These are phyloP conservation scores for Orthonyx spaldingii DNA, from an alignment of 2,113 vertebrate genomes.

Conservation along the genomic window DNA sequence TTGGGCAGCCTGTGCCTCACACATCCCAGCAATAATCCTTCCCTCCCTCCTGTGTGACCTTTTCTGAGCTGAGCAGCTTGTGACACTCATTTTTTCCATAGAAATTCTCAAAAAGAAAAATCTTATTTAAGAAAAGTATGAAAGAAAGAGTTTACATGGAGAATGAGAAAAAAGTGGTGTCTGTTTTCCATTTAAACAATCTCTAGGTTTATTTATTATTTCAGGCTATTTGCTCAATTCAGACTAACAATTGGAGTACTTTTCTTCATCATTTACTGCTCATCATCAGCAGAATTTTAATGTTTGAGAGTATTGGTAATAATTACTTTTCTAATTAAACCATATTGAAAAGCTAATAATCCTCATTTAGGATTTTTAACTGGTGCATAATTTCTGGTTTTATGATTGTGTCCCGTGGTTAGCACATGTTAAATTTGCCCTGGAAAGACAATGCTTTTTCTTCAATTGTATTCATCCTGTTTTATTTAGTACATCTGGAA, in stretches of 20 bases:
- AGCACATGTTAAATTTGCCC: neutral
- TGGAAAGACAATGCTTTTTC: neutral
- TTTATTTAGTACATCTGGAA: conserved; percentile 9
- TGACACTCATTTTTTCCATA: neutral
- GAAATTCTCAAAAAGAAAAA: neutral
- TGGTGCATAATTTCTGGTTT: neutral
- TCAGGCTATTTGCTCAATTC: neutral
- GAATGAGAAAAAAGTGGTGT: neutral
- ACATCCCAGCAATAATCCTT: neutral
- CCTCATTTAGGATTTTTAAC: neutral
- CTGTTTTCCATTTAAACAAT: neutral
- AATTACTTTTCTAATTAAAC: neutral
- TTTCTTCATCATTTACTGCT: neutral
- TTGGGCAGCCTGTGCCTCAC: neutral
- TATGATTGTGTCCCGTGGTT: neutral
- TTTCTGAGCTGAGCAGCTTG: neutral
- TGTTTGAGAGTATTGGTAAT: neutral
- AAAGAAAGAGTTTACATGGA: neutral
- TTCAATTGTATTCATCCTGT: neutral
- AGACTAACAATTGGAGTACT: neutral
- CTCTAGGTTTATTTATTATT: neutral
- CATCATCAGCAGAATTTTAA: neutral
- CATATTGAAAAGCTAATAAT: neutral
- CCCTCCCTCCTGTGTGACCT: neutral
- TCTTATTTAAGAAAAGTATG: neutral